Evolutionary conservation across 2,888 invertebrate species (phyloP), one percentile per base, ranked within the genome.

Genomic region (Nemurella pictetii): DNA sequence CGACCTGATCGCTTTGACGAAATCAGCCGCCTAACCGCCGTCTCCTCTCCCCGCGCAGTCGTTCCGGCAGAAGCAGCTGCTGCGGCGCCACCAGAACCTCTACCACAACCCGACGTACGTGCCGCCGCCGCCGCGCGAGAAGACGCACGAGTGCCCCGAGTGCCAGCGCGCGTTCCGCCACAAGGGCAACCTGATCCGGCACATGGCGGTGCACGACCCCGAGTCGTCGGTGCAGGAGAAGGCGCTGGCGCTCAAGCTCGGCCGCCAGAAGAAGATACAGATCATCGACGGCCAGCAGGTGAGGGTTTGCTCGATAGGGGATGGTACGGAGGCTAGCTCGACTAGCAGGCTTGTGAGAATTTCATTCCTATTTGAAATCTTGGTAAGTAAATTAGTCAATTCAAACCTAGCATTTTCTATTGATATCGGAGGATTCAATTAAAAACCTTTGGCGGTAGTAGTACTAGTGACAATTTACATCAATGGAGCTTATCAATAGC

Each of bases 71-170:
- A 98, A 97, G 89, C 98, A 98, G 89, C 91, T 98, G 84, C 92
- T 99, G 20, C 95, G 95, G 86, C 93, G 98, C 0, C 99, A 99
- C 89, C 95, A 96, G 88, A 98, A 98, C 91, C 91, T 98, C 2
- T 97, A 98, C 90, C 99, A 99, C 90, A 97, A 97, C 89, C 97
- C 97, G 0, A 93, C 95, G 88, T 98, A 98, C 89, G 94, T 96
- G 85, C 96, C 97, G 4, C 98, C 98, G 83, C 92, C 94, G 28
- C 97, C 97, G 0, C 94, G 95, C 87, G 97, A 97, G 89, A 98
- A 98, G 90, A 95, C 95, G 0, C 97, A 98, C 90, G 94, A 95
- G 73, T 98, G 98, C 90, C 95, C 96, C 20, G 95, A 95, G 89
- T 92, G 92, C 89, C 90, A 90, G 36, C 91, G 92, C 87, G 90